Percentiles rank a stretch among this genome's conserved stretches.
phyloP scores from a whole-genome alignment of 1,140 invertebrate species.

The Ditylenchus dipsaci region DNA sequence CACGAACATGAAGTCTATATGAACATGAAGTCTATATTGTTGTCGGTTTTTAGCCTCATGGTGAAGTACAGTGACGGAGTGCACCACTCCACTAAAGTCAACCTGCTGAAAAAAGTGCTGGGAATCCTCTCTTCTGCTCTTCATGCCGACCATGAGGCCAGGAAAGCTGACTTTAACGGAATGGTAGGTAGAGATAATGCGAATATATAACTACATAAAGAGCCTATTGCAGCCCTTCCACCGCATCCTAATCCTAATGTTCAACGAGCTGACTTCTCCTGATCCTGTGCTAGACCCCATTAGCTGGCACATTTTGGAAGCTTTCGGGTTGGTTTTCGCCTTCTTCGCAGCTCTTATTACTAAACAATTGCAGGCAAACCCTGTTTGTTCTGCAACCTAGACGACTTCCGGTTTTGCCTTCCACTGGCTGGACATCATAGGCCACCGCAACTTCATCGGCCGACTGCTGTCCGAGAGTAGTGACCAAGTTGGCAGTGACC shows the following conservation, averaged over 20 bases:
- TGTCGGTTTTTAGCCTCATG: constrained; percentile 78
- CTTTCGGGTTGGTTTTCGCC: constrained; percentile 60
- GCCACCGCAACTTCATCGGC: constrained; percentile 90
- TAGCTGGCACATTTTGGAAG: constrained; percentile 71
- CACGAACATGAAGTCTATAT: too few relatives aligned
- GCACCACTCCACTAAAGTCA: constrained; percentile 87
- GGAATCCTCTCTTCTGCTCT: constrained; percentile 90
- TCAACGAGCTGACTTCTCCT: constrained; percentile 86
- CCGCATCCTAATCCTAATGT: constrained; percentile 91
- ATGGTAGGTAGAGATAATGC: constrained; percentile 59
- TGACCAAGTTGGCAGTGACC: constrained; percentile 11
- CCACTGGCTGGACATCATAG: constrained; percentile 91
- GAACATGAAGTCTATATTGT: too few relatives aligned
- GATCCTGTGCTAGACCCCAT: constrained; percentile 86
- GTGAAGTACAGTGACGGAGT: constrained; percentile 79
- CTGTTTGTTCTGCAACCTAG: constrained; percentile 69
- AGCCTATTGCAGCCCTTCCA: constrained; percentile 72
- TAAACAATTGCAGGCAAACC: constrained; percentile 26
- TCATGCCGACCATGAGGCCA: constrained; percentile 84
- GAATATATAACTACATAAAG: too few relatives aligned
- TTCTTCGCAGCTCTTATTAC: background rate
- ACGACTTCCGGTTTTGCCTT: constrained; percentile 93
- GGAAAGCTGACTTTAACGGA: constrained; percentile 83
- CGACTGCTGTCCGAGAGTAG: constrained; percentile 75
- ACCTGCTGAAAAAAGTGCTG: constrained; percentile 87